A percentile compares a stretch with the other conserved stretches of the same genome.
These are phyloP conservation scores for Diceros bicornis DNA, from an alignment of 2,797 vertebrate genomes.

Conservation along the genomic window DNA sequence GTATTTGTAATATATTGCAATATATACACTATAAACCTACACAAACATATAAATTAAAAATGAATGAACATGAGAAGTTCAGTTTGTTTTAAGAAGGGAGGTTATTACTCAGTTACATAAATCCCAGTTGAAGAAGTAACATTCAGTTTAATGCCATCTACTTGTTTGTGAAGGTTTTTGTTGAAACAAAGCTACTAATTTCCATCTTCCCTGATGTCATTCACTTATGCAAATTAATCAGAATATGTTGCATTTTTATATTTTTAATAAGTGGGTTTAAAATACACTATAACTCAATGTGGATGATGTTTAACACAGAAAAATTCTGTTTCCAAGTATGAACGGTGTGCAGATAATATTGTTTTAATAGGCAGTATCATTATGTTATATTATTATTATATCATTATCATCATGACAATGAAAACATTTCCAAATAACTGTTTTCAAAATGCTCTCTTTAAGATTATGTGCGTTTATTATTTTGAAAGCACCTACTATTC, in stretches of 20 bases:
- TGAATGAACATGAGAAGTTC: not conserved
- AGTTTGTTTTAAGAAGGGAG: slow-evolving; percentile 36
- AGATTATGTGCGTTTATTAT: not conserved
- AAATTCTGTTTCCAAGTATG: not conserved
- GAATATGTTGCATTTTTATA: not conserved
- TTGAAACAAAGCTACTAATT: not conserved
- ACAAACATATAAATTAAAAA: not conserved
- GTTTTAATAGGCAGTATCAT: not conserved
- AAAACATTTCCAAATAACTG: not conserved
- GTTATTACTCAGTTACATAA: not conserved
- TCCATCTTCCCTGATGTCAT: not conserved
- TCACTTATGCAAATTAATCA: not conserved
- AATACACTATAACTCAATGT: not conserved
- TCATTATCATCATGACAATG: not conserved
- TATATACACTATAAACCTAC: not conserved
- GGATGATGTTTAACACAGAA: not conserved
- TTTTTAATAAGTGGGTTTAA: slow-evolving; percentile 18
- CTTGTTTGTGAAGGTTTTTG: not conserved
- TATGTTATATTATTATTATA: not conserved
- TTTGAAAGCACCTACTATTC: not conserved
- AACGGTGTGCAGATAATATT: not conserved
- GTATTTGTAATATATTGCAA: not conserved
- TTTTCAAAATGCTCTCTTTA: not conserved
- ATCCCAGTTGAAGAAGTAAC: not conserved
- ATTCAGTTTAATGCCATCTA: not conserved